These are phyloP conservation scores for Taenioides sp. DNA, from an alignment of 2,797 vertebrate species.

Conservation along the genomic window DNA sequence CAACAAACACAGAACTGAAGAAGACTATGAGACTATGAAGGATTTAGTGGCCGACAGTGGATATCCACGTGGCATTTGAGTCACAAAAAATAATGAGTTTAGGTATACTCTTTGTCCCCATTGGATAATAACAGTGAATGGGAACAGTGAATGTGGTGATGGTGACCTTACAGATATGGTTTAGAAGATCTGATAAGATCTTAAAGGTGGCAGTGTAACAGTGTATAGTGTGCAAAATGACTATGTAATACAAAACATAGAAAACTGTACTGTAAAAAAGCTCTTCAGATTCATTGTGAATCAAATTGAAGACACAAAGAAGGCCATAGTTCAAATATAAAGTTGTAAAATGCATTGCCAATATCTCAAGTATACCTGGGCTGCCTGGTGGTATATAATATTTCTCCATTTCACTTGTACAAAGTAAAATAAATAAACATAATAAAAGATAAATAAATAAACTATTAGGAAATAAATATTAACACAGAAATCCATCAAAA, in stretches of 20 bases:
- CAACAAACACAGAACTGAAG: slow-evolving; percentile 38
- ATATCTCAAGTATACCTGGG: too few species aligned
- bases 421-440: too few species aligned
- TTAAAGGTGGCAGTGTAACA: neutral
- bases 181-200: neutral
- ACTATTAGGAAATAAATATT: too few species aligned
- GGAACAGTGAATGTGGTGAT: neutral
- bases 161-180: neutral
- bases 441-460: too few species aligned
- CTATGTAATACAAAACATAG: neutral
- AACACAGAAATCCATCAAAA: too few species aligned
- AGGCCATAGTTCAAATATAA: too few species aligned
- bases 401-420: too few species aligned
- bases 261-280: too few species aligned
- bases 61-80: neutral
- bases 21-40: slow-evolving; percentile 9
- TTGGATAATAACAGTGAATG: neutral
- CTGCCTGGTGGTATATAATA: too few species aligned
- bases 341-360: too few species aligned
- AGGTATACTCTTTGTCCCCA: neutral
- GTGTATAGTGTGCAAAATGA: neutral
- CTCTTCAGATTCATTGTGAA: too few species aligned
- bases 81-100: neutral
- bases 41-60: slow-evolving; percentile 24
- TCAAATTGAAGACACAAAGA: too few species aligned